These are phyloP conservation scores for Arothron firmamentum DNA, from an alignment of 2,113 vertebrate genomes.

Conservation along the genomic window DNA sequence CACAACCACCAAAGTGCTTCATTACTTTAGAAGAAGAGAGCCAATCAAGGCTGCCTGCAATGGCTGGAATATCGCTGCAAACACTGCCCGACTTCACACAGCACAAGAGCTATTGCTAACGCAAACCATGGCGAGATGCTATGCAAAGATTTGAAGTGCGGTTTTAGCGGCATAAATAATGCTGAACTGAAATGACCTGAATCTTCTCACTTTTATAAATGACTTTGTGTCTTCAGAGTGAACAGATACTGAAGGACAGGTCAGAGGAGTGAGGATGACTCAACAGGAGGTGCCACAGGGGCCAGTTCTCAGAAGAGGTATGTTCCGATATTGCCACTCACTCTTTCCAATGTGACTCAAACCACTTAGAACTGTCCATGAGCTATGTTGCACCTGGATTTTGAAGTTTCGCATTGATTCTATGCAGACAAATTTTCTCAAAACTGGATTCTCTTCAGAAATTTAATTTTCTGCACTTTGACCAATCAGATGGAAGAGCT, in stretches of 20 bases:
- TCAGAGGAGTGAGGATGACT: not conserved
- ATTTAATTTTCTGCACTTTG: not conserved
- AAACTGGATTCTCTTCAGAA: not conserved
- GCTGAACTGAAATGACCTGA: too few relatives aligned
- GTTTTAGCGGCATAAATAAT: too few relatives aligned
- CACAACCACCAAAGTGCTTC: slow-evolving; percentile 14
- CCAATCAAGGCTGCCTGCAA: slow-evolving; percentile 20
- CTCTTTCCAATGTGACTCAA: too few relatives aligned
- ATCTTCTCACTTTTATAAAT: too few relatives aligned
- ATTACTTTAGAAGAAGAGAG: slow-evolving; percentile 26
- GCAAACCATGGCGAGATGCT: not conserved
- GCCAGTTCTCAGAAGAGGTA: not conserved
- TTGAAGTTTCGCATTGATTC: not conserved
- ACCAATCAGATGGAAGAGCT: too few relatives aligned
- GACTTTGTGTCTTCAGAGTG: too few relatives aligned
- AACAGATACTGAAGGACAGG: too few relatives aligned
- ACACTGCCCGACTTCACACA: not conserved
- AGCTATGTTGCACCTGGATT: too few relatives aligned
- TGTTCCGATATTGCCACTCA: not conserved
- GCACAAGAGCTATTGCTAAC: not conserved
- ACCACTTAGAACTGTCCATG: too few relatives aligned
- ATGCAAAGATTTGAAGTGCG: too few relatives aligned
- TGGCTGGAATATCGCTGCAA: slow-evolving; percentile 6
- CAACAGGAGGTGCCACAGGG: not conserved
- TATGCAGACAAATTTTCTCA: not conserved